phyloP scores from a whole-genome alignment of 2,888 invertebrate species.

The Melanostoma scalare region DNA sequence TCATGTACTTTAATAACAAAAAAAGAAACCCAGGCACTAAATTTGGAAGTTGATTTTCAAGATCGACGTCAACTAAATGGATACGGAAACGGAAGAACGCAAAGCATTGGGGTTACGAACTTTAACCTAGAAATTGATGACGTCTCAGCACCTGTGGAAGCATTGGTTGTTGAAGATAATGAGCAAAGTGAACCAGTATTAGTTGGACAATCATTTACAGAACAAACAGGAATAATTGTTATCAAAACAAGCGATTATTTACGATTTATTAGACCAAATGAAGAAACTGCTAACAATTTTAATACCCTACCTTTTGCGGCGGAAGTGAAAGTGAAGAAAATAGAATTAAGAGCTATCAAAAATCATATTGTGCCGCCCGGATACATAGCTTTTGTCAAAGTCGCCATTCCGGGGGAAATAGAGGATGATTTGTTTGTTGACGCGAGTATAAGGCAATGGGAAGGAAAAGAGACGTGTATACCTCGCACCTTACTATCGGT shows the following conservation, averaged over 20 bases:
- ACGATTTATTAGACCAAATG: conserved; percentile 4
- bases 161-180: conserved; percentile 32
- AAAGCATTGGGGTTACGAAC: conserved; percentile 7
- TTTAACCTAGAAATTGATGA: conserved; percentile 37
- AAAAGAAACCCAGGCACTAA: conserved; percentile 14
- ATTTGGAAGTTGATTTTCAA: not conserved
- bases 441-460: conserved; percentile 3
- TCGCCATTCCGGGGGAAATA: too few relatives aligned
- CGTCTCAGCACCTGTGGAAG: conserved; percentile 24
- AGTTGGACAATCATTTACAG: conserved; percentile 42
- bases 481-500: conserved; percentile 23
- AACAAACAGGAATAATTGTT: conserved; percentile 29
- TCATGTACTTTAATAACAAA: too few relatives aligned
- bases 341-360: too few relatives aligned
- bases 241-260: conserved; percentile 18
- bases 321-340: too few relatives aligned
- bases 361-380: too few relatives aligned
- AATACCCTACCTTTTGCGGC: too few relatives aligned
- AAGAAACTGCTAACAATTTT: too few relatives aligned
- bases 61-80: conserved; percentile 28
- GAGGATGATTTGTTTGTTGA: too few relatives aligned
- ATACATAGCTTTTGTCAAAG: too few relatives aligned
- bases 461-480: conserved; percentile 22
- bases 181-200: conserved; percentile 43
- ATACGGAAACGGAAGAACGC: conserved; percentile 29